phyloP scores from a whole-genome alignment of 2,888 invertebrate species.

The Melieria omissa region DNA sequence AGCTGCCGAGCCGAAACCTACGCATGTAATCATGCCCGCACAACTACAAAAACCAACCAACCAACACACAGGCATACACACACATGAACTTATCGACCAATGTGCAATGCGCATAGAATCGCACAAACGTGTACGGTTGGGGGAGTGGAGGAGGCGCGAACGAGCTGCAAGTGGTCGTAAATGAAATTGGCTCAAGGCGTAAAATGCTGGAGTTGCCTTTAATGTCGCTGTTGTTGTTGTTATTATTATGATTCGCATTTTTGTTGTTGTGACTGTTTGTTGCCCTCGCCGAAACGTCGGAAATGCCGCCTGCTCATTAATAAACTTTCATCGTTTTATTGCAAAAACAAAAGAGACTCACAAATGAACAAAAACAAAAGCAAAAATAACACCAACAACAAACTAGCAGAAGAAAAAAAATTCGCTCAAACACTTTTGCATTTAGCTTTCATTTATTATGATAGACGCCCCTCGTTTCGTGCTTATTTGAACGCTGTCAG shows the following conservation, averaged over 20 bases:
- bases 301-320: constrained; percentile 34
- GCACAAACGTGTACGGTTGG: neutral
- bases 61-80: neutral
- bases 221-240: too few relatives aligned
- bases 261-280: too few relatives aligned
- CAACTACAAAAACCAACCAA: neutral
- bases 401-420: too few relatives aligned
- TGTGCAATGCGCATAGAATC: neutral
- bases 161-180: neutral
- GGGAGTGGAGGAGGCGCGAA: neutral
- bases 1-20: too few relatives aligned
- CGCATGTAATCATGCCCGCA: neutral
- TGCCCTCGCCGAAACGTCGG: neutral
- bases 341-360: neutral
- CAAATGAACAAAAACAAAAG: too few relatives aligned
- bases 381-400: too few relatives aligned
- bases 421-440: constrained; percentile 2
- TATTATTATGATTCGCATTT: too few relatives aligned
- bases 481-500: too few relatives aligned
- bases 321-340: constrained; percentile 26
- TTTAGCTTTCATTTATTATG: neutral
- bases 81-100: neutral
- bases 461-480: too few relatives aligned
- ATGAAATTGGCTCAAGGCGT: too few relatives aligned
- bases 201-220: too few relatives aligned